phyloP scores from a whole-genome alignment of 2,888 invertebrate genomes.

The Selenia dentaria region DNA sequence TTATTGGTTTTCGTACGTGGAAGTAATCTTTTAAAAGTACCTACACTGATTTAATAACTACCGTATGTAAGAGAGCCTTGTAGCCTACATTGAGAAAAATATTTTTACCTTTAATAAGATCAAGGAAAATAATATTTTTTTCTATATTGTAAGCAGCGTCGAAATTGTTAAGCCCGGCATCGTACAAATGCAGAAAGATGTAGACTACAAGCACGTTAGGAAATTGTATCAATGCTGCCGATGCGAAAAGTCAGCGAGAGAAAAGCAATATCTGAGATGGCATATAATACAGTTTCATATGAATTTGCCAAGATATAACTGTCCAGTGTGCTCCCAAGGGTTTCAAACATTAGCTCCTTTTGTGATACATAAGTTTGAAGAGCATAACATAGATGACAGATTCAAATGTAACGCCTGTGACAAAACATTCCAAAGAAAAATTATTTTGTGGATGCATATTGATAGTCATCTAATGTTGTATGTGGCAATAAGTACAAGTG shows the following conservation, averaged over 20 bases:
- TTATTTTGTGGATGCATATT: constrained; percentile 55
- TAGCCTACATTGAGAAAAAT: no score
- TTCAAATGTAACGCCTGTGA: constrained; percentile 68
- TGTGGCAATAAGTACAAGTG: constrained; percentile 64
- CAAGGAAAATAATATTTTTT: not conserved
- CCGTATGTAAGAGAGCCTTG: no score
- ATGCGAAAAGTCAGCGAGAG: not conserved
- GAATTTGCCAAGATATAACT: not conserved
- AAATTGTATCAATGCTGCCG: constrained; percentile 1
- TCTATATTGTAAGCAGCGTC: not conserved
- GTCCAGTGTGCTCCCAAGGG: not conserved
- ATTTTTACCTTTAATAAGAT: no score
- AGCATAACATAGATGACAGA: constrained; percentile 62
- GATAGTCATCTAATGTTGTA: constrained; percentile 69
- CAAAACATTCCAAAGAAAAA: constrained; percentile 54
- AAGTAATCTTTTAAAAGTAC: no score
- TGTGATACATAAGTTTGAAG: constrained; percentile 52
- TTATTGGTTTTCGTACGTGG: no score
- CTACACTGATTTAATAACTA: no score
- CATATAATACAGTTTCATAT: not conserved
- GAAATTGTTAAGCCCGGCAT: not conserved
- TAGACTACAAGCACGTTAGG: not conserved
- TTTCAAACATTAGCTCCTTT: not conserved
- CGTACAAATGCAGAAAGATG: not conserved
- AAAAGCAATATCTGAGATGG: not conserved